Conservation (phyloP, 2,888 invertebrate species). For the Polyommatus iphigenia region DNA sequence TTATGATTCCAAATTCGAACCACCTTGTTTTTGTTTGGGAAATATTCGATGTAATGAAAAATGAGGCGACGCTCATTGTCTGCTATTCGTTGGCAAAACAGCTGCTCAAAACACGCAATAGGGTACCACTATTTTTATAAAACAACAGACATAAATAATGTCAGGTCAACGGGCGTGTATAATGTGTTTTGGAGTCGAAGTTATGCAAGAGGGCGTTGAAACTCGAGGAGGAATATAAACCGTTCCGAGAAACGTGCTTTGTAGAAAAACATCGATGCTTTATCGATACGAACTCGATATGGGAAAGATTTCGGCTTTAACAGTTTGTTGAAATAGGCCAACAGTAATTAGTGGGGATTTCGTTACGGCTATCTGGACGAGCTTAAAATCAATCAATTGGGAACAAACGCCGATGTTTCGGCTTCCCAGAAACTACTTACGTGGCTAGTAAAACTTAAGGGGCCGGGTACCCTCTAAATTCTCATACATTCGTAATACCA, state of each 20-base stretch:
- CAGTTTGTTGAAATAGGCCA: slow-evolving; percentile 44
- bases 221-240: slow-evolving; percentile 54
- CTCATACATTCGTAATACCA: too few relatives aligned
- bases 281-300: slow-evolving; percentile 71
- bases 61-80: background rate
- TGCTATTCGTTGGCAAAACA: background rate
- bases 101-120: slow-evolving; percentile 19
- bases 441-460: background rate
- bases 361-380: slow-evolving; percentile 36
- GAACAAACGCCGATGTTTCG: slow-evolving; percentile 9
- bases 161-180: slow-evolving; percentile 61
- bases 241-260: slow-evolving; percentile 74
- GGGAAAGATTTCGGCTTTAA: slow-evolving; percentile 63
- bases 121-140: slow-evolving; percentile 18
- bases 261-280: slow-evolving; percentile 70
- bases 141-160: slow-evolving; percentile 50
- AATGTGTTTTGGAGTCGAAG: slow-evolving; percentile 52
- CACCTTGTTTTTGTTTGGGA: background rate
- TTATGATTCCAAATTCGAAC: background rate
- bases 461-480: too few relatives aligned
- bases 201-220: slow-evolving; percentile 71
- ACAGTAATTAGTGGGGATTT: slow-evolving; percentile 43
- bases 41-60: background rate
- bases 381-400: background rate
- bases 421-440: background rate